phyloP scores from a whole-genome alignment of 1,140 invertebrate species.

The Amyelois transitella region DNA sequence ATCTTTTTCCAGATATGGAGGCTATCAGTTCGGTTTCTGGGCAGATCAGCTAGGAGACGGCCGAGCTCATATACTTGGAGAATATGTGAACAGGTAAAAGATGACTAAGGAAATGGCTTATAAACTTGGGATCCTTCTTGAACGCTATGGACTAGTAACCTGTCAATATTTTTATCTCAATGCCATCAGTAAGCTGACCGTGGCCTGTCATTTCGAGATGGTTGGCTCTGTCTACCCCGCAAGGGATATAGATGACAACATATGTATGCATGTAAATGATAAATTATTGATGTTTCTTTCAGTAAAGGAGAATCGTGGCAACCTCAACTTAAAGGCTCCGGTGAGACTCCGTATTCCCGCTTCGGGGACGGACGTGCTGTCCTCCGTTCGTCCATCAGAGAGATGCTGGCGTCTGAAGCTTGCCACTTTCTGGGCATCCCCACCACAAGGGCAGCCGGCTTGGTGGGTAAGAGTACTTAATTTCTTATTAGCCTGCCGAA shows the following conservation, averaged over 20 bases:
- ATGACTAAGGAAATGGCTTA: no score
- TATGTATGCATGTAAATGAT: no score
- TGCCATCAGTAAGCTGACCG: no score
- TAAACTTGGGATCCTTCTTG: no score
- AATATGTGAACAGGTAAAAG: constrained; percentile 80
- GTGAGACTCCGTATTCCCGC: constrained; percentile 80
- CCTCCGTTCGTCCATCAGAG: constrained; percentile 79
- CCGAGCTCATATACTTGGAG: constrained; percentile 79
- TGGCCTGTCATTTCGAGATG: no score
- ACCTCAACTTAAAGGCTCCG: constrained; percentile 80
- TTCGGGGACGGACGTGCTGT: constrained; percentile 81
- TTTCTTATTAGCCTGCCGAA: no score
- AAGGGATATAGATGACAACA: no score
- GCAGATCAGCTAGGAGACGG: constrained; percentile 81
- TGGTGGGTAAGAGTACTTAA: constrained; percentile 63
- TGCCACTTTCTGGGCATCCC: constrained; percentile 76
- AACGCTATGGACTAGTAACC: no score
- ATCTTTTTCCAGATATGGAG: constrained; percentile 74
- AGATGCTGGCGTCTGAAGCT: constrained; percentile 81
- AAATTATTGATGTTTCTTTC: constrained; percentile 5
- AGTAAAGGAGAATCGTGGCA: constrained; percentile 78
- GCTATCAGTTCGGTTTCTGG: constrained; percentile 81
- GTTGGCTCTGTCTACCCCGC: no score
- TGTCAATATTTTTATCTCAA: no score
- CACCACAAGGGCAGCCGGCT: constrained; percentile 77